Percentiles rank a stretch among this genome's conserved stretches.
phyloP scores from a whole-genome alignment of 2,797 vertebrate species.

The Lemur catta region DNA sequence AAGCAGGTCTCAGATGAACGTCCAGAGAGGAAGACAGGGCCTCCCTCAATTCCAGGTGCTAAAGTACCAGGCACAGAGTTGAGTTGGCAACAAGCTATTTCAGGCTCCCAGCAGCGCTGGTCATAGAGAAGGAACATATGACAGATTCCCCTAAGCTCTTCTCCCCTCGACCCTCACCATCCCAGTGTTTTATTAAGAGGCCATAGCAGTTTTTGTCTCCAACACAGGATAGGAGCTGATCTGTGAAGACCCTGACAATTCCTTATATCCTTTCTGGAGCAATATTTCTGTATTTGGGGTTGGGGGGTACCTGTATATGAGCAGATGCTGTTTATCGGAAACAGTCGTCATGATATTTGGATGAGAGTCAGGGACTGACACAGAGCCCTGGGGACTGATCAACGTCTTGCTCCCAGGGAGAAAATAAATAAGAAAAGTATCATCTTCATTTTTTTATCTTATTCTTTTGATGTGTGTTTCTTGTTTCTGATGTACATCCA shows the following conservation, averaged over 20 bases:
- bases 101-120: not conserved
- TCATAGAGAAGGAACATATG: not conserved
- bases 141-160: not conserved
- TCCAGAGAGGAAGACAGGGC: not conserved
- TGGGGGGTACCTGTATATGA: not conserved
- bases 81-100: not conserved
- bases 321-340: not conserved
- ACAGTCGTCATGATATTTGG: not conserved
- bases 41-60: not conserved
- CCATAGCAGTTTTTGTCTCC: not conserved
- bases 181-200: not conserved
- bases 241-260: not conserved
- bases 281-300: not conserved
- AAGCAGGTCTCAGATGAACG: not conserved
- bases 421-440: not conserved
- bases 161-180: not conserved
- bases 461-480: not conserved
- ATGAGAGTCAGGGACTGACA: not conserved
- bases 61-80: not conserved
- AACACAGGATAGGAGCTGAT: not conserved
- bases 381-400: not conserved
- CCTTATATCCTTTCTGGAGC: not conserved
- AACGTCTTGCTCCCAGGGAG: not conserved
- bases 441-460: not conserved
- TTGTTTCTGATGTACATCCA: not conserved